phyloP scores from a whole-genome alignment of 2,113 vertebrate genomes.

The Sinosuthora webbiana region DNA sequence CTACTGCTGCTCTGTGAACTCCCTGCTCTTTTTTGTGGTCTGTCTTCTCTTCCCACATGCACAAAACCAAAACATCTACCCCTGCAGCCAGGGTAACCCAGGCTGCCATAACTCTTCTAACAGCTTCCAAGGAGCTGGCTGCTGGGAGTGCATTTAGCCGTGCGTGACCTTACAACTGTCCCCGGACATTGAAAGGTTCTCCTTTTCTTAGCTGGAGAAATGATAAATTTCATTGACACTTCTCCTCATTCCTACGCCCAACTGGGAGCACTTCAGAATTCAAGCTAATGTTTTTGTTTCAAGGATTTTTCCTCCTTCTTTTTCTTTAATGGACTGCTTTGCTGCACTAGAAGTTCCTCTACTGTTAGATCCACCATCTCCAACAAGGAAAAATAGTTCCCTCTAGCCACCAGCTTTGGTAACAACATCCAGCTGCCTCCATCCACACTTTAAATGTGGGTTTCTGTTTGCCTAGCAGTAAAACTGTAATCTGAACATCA shows the following conservation, averaged over 20 bases:
- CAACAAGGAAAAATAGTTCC: constrained; percentile 67
- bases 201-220: constrained; percentile 1
- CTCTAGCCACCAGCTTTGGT: constrained; percentile 59
- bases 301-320: constrained; percentile 28
- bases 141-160: neutral
- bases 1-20: constrained; percentile 18
- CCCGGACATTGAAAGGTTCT: neutral
- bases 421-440: neutral
- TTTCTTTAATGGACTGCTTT: neutral
- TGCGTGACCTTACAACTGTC: neutral
- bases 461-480: constrained; percentile 63
- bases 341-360: neutral
- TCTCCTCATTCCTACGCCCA: neutral
- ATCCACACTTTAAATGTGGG: neutral
- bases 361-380: neutral
- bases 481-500: constrained; percentile 65
- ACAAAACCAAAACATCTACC: neutral
- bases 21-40: constrained; percentile 32
- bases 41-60: neutral
- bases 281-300: neutral
- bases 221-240: neutral
- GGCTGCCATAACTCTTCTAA: neutral
- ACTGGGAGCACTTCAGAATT: neutral
- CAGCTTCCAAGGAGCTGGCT: neutral
- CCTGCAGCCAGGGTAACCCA: neutral